Conservation (phyloP, 2,797 vertebrate species). For the Spinibarbus caldwelli region DNA sequence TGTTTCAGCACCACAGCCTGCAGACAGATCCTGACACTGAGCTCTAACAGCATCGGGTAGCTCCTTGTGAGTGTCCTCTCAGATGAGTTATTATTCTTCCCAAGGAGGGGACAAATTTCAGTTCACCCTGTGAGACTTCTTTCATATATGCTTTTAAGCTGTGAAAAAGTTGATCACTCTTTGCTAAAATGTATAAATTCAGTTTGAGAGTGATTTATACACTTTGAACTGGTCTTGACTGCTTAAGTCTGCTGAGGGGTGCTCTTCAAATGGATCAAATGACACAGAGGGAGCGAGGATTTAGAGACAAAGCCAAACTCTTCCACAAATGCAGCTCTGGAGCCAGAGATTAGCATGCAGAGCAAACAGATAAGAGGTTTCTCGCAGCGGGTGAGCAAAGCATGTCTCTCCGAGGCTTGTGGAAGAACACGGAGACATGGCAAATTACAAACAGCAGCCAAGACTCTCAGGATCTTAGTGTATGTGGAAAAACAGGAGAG, state of each 20-base stretch:
- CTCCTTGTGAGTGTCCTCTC: constrained; percentile 6
- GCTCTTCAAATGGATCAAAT: constrained; percentile 30
- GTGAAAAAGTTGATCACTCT: background rate
- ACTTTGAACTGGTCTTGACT: constrained; percentile 8
- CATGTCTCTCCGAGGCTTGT: constrained; percentile 22
- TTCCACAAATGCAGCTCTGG: constrained; percentile 16
- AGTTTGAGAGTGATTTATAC: constrained; percentile 21
- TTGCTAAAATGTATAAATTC: constrained; percentile 14
- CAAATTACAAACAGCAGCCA: constrained; percentile 34
- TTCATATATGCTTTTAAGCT: background rate
- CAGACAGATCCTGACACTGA: constrained; percentile 24
- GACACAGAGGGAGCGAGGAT: constrained; percentile 13
- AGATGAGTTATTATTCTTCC: constrained; percentile 22
- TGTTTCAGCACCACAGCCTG: constrained; percentile 33
- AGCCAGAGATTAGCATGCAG: constrained; percentile 36
- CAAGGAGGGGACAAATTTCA: constrained; percentile 5
- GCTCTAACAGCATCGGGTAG: constrained; percentile 35
- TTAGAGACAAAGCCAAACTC: constrained; percentile 25
- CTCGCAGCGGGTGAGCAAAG: constrained; percentile 28
- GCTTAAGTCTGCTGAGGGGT: constrained; percentile 11
- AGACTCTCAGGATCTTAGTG: background rate
- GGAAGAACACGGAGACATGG: constrained; percentile 24
- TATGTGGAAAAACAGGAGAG: background rate
- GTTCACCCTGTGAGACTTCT: constrained; percentile 15
- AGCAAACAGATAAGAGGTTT: constrained; percentile 36